These are phyloP conservation scores for Allolobophora icterica DNA, from an alignment of 2,888 invertebrate species.

Conservation along the genomic window DNA sequence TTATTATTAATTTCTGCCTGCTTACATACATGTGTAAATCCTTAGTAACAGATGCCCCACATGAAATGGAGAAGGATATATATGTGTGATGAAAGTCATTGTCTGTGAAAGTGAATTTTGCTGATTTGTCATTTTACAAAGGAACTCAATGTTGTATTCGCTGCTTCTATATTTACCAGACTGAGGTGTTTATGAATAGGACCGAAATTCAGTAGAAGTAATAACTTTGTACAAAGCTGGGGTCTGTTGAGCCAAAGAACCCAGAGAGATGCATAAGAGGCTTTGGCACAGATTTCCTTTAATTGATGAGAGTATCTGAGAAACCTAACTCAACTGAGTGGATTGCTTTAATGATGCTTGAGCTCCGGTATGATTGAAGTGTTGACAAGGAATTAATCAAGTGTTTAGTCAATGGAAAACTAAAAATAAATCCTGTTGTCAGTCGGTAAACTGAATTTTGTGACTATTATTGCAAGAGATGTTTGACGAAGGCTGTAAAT, in stretches of 20 bases:
- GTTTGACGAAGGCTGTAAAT: background rate
- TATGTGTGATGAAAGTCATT: background rate
- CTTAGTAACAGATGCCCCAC: background rate
- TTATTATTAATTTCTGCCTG: too few relatives aligned
- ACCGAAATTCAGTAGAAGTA: background rate
- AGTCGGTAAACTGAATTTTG: too few relatives aligned
- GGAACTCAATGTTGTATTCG: background rate
- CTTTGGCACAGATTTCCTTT: too few relatives aligned
- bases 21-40: background rate
- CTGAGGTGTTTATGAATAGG: background rate
- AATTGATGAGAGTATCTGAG: too few relatives aligned
- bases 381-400: too few relatives aligned
- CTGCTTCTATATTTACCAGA: background rate
- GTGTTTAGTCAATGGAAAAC: too few relatives aligned
- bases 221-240: background rate
- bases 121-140: background rate
- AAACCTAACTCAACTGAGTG: too few relatives aligned
- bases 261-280: too few relatives aligned
- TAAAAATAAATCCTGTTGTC: too few relatives aligned
- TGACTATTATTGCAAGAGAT: background rate
- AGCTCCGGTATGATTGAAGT: too few relatives aligned
- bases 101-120: background rate
- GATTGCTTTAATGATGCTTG: too few relatives aligned
- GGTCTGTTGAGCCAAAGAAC: background rate
- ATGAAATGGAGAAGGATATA: background rate